A percentile compares a stretch with the other conserved stretches of the same genome.
These are phyloP conservation scores for Polydrusus tereticollis DNA, from an alignment of 2,888 invertebrate species.

Conservation along the genomic window DNA sequence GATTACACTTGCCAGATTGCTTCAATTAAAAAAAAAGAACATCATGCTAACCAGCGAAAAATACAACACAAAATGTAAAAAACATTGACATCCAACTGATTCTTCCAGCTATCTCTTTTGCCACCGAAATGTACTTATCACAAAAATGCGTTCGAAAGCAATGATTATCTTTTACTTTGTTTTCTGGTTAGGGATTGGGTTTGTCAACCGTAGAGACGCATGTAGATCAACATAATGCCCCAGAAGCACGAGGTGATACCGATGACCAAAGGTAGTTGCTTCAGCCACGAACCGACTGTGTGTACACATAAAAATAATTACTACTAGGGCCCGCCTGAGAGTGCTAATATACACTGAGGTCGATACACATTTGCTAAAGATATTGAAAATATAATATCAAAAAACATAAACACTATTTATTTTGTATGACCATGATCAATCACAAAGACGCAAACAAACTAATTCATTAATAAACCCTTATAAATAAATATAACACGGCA, in stretches of 20 bases:
- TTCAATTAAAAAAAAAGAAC: background rate
- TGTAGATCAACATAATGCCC: constrained; percentile 83
- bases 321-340: constrained; percentile 61
- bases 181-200: constrained; percentile 31
- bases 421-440: too few species aligned
- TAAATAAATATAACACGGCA: too few species aligned
- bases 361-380: constrained; percentile 44
- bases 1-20: too few species aligned
- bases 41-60: background rate
- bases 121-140: constrained; percentile 20
- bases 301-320: constrained; percentile 50
- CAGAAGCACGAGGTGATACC: constrained; percentile 92
- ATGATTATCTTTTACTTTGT: constrained; percentile 42
- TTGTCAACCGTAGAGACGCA: constrained; percentile 63
- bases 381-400: background rate
- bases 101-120: constrained; percentile 7
- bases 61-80: background rate
- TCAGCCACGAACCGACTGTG: constrained; percentile 73
- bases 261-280: constrained; percentile 84
- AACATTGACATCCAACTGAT: background rate
- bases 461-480: too few species aligned
- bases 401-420: too few species aligned
- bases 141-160: constrained; percentile 44
- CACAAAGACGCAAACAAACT: too few species aligned
- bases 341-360: constrained; percentile 67